Percentiles rank a stretch among this genome's conserved stretches.
phyloP scores from a whole-genome alignment of 2,888 invertebrate species.

The Diarsia dahlii region DNA sequence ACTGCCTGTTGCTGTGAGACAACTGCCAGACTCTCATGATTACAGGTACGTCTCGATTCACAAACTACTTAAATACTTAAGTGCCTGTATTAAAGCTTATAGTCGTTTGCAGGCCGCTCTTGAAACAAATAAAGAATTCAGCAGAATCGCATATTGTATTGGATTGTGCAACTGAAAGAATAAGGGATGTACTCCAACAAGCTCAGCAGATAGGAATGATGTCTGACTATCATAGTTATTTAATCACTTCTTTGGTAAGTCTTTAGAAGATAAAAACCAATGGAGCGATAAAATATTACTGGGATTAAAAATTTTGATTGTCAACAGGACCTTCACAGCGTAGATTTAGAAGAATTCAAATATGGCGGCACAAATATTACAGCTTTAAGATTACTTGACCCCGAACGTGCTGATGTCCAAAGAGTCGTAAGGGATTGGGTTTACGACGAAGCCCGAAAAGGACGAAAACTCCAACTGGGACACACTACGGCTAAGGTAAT shows the following conservation, averaged over 20 bases:
- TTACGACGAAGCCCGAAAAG: constrained; percentile 93
- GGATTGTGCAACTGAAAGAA: constrained; percentile 96
- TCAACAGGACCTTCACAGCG: constrained; percentile 96
- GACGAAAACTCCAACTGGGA: constrained; percentile 91
- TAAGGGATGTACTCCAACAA: constrained; percentile 96
- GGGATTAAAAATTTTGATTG: constrained; percentile 47
- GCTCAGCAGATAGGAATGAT: constrained; percentile 99
- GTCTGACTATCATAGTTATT: constrained; percentile 98
- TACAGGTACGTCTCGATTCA: constrained; percentile 92
- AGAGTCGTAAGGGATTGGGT: constrained; percentile 95
- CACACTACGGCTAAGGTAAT: constrained; percentile 91
- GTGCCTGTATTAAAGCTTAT: constrained; percentile 34
- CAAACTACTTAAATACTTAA: constrained; percentile 11
- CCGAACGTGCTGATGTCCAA: constrained; percentile 94
- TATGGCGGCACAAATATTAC: constrained; percentile 99
- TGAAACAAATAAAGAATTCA: constrained; percentile 98
- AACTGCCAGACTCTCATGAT: constrained; percentile 95
- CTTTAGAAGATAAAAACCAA: not conserved
- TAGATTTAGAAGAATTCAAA: constrained; percentile 98
- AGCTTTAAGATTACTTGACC: constrained; percentile 97
- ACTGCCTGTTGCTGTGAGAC: constrained; percentile 95
- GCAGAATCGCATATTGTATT: constrained; percentile 97
- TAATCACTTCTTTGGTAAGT: constrained; percentile 97
- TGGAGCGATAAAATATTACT: not conserved
- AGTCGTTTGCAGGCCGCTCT: constrained; percentile 92